These are phyloP conservation scores for Meteorus sp. DNA, from an alignment of 1,140 invertebrate genomes.

Conservation along the genomic window DNA sequence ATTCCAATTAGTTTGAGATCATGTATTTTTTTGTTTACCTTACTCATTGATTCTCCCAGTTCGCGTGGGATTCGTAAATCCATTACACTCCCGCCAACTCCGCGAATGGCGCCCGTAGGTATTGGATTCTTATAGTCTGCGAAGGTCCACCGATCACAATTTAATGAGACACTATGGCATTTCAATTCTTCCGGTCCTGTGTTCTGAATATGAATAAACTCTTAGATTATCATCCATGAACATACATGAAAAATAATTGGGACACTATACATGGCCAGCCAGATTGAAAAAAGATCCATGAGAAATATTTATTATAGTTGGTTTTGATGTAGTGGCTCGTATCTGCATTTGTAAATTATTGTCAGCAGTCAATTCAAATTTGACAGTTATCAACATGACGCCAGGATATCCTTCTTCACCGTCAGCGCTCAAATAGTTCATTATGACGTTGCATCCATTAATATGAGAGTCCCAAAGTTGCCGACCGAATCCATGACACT, in stretches of 20 bases:
- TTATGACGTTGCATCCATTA: constrained; percentile 61
- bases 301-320: constrained; percentile 84
- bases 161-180: constrained; percentile 73
- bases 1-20: not conserved
- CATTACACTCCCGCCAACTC: constrained; percentile 62
- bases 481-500: constrained; percentile 42
- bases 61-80: constrained; percentile 62
- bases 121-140: constrained; percentile 66
- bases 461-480: constrained; percentile 57
- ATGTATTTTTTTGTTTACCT: constrained; percentile 29
- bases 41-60: constrained; percentile 54
- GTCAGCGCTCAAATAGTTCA: constrained; percentile 75
- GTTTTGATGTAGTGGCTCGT: constrained; percentile 71
- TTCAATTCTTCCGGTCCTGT: constrained; percentile 59
- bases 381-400: constrained; percentile 66
- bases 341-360: constrained; percentile 74
- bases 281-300: constrained; percentile 94
- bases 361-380: constrained; percentile 72
- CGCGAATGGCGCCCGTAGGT: constrained; percentile 71
- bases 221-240: not conserved
- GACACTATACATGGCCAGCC: constrained; percentile 70
- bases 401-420: constrained; percentile 88
- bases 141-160: constrained; percentile 75
- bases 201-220: constrained; percentile 27
- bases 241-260: constrained; percentile 8